Evolutionary conservation across 2,888 invertebrate species (phyloP).

Genomic region (Apantesis nais): DNA sequence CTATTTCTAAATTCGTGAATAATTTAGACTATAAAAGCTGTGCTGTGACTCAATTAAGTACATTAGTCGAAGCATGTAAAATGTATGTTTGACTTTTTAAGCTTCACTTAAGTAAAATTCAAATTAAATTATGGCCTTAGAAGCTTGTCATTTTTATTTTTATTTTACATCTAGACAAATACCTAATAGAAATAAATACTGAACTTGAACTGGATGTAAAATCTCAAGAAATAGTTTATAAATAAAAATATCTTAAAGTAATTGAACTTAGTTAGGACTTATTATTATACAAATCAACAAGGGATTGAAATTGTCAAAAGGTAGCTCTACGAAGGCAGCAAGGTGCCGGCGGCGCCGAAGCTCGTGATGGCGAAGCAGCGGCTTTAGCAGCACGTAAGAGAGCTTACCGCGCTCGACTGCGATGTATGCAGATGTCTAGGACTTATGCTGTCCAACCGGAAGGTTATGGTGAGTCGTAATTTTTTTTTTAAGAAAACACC

Average conservation of each 20-base stretch:
- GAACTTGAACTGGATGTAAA: not conserved
- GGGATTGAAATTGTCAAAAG: conserved; percentile 47
- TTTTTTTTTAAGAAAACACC: too few relatives aligned
- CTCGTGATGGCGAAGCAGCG: conserved; percentile 74
- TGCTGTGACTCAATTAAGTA: too few relatives aligned
- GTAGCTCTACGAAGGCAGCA: conserved; percentile 87
- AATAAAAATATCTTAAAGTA: not conserved
- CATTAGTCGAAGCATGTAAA: too few relatives aligned
- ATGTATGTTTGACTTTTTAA: too few relatives aligned
- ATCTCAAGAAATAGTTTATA: not conserved
- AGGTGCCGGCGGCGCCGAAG: conserved; percentile 74
- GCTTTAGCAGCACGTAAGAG: conserved; percentile 79
- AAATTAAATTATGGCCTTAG: not conserved
- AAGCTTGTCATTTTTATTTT: not conserved
- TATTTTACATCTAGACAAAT: too few relatives aligned
- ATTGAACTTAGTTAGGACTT: not conserved
- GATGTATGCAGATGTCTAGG: conserved; percentile 76
- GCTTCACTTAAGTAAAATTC: too few relatives aligned
- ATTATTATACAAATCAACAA: not conserved
- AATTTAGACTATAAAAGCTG: not conserved
- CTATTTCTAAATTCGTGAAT: too few relatives aligned
- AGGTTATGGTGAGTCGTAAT: conserved; percentile 63
- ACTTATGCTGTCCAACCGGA: conserved; percentile 57
- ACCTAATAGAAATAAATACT: too few relatives aligned
- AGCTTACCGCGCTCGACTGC: conserved; percentile 76